Conservation (phyloP, 1,140 invertebrate genomes). For the Gonatopus flavifemur region DNA sequence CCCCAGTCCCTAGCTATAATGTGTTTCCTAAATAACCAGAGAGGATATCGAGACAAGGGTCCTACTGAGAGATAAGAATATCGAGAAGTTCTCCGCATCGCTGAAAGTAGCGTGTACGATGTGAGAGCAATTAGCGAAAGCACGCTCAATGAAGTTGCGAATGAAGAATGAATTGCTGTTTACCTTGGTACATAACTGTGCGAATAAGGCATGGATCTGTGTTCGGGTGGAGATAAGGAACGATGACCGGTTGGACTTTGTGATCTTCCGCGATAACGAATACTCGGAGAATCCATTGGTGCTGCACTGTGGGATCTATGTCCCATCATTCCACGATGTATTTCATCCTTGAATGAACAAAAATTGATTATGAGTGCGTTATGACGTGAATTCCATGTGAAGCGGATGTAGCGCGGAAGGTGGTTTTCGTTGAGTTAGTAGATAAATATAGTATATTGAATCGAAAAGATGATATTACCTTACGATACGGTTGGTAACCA, state of each 20-base stretch:
- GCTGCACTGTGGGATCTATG: conserved; percentile 73
- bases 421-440: background rate
- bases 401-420: too few relatives aligned
- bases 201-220: conserved; percentile 62
- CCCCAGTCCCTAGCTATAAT: too few relatives aligned
- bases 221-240: conserved; percentile 75
- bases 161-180: too few relatives aligned
- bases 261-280: conserved; percentile 65
- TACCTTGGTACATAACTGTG: conserved; percentile 53
- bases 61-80: too few relatives aligned
- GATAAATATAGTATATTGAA: background rate
- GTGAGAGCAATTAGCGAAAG: too few relatives aligned
- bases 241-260: conserved; percentile 66
- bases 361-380: background rate
- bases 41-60: too few relatives aligned
- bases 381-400: too few relatives aligned
- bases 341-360: conserved; percentile 44
- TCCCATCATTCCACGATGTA: conserved; percentile 58
- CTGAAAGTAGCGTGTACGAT: too few relatives aligned
- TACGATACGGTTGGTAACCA: conserved; percentile 53
- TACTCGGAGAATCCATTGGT: conserved; percentile 68
- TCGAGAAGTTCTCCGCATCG: too few relatives aligned
- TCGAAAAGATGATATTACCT: conserved; percentile 43
- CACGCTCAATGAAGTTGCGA: too few relatives aligned
- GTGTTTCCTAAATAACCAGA: too few relatives aligned